These are phyloP conservation scores for Pherbina coryleti DNA, from an alignment of 2,888 invertebrate species.

Conservation along the genomic window DNA sequence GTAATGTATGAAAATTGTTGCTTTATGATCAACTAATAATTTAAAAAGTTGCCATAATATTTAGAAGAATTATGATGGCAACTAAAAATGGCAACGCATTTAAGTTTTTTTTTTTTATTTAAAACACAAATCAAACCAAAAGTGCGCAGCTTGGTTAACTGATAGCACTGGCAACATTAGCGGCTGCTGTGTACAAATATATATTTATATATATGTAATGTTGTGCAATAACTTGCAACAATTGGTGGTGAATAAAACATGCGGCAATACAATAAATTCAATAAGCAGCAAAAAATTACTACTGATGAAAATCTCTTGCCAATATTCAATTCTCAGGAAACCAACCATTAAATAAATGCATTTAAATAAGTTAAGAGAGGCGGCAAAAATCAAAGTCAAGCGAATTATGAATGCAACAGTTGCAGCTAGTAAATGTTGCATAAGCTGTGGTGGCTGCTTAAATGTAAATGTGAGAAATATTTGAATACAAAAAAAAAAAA, in stretches of 20 bases:
- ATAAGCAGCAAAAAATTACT: neutral
- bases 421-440: neutral
- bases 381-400: constrained; percentile 2
- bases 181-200: too few relatives aligned
- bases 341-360: neutral
- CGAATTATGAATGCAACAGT: constrained; percentile 5
- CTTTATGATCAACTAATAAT: too few relatives aligned
- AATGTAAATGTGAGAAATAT: neutral
- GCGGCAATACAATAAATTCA: neutral
- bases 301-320: neutral
- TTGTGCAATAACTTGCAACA: neutral
- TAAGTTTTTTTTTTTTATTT: too few relatives aligned
- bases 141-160: too few relatives aligned
- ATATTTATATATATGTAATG: too few relatives aligned
- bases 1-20: too few relatives aligned
- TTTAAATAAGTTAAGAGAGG: neutral
- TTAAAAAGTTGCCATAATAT: too few relatives aligned
- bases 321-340: neutral
- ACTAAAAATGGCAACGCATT: too few relatives aligned
- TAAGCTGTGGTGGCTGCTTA: neutral
- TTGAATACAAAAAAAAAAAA: too few relatives aligned
- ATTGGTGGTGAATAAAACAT: neutral
- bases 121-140: too few relatives aligned
- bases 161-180: too few relatives aligned
- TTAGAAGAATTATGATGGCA: too few relatives aligned